Conservation (phyloP, 2,888 invertebrate genomes). For the Macroteleia sp. region DNA sequence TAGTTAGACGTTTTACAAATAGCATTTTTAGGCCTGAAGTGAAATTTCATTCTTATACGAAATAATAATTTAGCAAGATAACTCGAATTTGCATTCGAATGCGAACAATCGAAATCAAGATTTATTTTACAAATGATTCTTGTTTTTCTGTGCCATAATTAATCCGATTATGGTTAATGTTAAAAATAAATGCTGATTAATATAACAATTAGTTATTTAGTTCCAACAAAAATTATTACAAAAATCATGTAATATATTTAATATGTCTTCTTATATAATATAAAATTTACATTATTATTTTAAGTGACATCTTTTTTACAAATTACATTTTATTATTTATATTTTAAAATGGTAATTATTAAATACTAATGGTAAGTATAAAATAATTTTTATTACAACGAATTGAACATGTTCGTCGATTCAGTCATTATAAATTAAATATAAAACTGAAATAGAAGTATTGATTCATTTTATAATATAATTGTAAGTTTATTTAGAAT, state of each 20-base stretch:
- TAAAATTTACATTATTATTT: conserved; percentile 38
- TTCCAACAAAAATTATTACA: neutral
- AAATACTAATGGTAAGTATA: conserved; percentile 4
- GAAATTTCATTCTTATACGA: too few species aligned
- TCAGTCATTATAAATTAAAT: too few species aligned
- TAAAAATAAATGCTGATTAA: conserved; percentile 17
- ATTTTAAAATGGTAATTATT: too few species aligned
- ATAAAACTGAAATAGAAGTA: neutral
- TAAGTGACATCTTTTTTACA: neutral
- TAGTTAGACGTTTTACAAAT: too few species aligned
- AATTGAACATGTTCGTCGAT: too few species aligned
- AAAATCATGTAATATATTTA: neutral
- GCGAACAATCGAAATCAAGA: too few species aligned
- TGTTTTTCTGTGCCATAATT: conserved; percentile 36
- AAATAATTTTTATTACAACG: too few species aligned
- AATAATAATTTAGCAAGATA: too few species aligned
- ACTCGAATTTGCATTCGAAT: too few species aligned
- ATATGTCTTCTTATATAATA: neutral
- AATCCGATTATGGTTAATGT: conserved; percentile 17
- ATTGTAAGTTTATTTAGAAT: conserved; percentile 9
- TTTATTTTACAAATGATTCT: conserved; percentile 15
- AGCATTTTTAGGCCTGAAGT: too few species aligned
- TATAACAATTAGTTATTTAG: conserved; percentile 7
- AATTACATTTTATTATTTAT: too few species aligned
- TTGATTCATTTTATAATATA: too few species aligned